These are phyloP conservation scores for Pterocles orientalis DNA, from an alignment of 2,113 vertebrate species.

Conservation along the genomic window DNA sequence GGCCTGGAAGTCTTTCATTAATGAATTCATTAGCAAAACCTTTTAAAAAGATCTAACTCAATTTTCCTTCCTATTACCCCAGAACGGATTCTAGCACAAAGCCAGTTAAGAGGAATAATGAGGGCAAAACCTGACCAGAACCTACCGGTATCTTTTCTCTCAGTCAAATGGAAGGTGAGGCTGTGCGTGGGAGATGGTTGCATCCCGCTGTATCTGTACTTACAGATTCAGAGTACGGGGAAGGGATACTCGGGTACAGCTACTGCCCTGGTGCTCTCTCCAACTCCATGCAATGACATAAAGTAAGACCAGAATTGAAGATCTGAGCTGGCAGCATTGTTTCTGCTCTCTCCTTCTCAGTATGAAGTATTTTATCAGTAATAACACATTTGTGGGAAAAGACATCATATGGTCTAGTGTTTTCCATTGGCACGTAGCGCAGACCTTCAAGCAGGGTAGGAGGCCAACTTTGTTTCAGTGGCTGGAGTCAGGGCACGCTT, in stretches of 20 bases:
- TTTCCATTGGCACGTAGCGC: neutral
- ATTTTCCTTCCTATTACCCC: conserved; percentile 58
- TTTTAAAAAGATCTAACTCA: conserved; percentile 49
- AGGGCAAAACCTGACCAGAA: conserved; percentile 27
- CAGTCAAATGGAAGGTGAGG: neutral
- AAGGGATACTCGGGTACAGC: neutral
- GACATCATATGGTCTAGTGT: neutral
- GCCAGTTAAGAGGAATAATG: conserved; percentile 7
- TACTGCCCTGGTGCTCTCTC: neutral
- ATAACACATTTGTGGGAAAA: neutral
- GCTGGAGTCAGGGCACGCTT: neutral
- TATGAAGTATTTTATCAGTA: neutral
- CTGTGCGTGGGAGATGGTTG: neutral
- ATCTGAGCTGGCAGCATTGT: neutral
- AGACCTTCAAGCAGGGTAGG: neutral
- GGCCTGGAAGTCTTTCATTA: conserved; percentile 26
- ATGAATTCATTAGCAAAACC: conserved; percentile 59
- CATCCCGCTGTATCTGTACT: neutral
- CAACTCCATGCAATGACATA: accelerated
- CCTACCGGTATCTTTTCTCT: neutral
- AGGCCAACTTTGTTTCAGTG: neutral
- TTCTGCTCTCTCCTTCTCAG: neutral
- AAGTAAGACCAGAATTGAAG: neutral
- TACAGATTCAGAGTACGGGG: neutral
- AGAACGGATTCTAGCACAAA: conserved; percentile 42